phyloP scores from a whole-genome alignment of 2,888 invertebrate genomes.

The Chymomyza procnemis region DNA sequence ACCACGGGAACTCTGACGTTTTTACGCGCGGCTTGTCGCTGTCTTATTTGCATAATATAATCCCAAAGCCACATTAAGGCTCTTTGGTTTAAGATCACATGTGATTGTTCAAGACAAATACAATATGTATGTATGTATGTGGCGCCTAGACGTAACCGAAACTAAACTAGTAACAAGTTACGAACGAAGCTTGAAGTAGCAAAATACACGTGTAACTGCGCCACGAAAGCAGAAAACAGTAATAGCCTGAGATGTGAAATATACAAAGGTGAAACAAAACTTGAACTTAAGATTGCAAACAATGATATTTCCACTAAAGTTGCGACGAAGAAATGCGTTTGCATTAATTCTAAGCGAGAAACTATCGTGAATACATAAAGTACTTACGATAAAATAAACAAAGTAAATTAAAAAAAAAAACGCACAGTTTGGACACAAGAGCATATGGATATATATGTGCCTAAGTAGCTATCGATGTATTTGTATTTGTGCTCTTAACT shows the following conservation, averaged over 20 bases:
- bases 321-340: neutral
- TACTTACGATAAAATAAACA: conserved; percentile 58
- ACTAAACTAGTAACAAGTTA: neutral
- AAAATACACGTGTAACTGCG: conserved; percentile 52
- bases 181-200: neutral
- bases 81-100: neutral
- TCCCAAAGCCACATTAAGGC: conserved; percentile 72
- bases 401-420: conserved; percentile 43
- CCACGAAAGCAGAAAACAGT: conserved; percentile 49
- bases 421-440: conserved; percentile 31
- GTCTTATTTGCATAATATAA: conserved; percentile 64
- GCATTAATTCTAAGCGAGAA: neutral
- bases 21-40: conserved; percentile 52
- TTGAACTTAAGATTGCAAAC: conserved; percentile 18
- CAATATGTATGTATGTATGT: too few relatives aligned
- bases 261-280: conserved; percentile 26
- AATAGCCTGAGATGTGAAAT: conserved; percentile 1
- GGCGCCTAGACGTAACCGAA: neutral
- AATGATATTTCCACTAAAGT: neutral
- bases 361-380: neutral
- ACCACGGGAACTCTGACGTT: conserved; percentile 61
- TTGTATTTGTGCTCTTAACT: neutral
- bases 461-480: neutral
- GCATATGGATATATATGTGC: neutral
- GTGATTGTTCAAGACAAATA: neutral